Base-by-base conservation (phyloP, 1,140 invertebrate species). In the Diachasma alloeum region DNA sequence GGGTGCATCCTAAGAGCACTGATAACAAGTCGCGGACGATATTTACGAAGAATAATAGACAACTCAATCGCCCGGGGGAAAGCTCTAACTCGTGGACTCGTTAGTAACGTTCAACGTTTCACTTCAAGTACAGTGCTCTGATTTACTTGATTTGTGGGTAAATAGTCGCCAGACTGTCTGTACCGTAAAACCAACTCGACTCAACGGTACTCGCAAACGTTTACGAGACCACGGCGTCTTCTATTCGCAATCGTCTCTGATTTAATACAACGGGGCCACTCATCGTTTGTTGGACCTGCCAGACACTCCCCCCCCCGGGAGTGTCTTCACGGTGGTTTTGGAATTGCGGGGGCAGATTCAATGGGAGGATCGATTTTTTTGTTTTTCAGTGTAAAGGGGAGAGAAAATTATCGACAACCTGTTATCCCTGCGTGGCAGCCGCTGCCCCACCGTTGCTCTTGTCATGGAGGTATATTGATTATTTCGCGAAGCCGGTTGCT, bases 331-430 rank as follows among this genome's bases (percentile, higher is more conserved):
- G 31, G 31, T 31, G 31, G 6, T 31, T 42, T 42, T 42, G 10
- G 39, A 42, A 42, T 42, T 42, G 1, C 39, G 9, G 13, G 39
- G 39, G 39, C 9, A 10, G 9, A 13, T 42, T 15, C 48, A 3
- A 53, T 53, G n/a, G n/a, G n/a, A 17, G 2, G 1, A 53, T 53
- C n/a, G n/a, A 46, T n/a, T 46, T n/a, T 46, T 46, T 46, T n/a
- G n/a, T 46, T 46, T 11, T n/a, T 11, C 15, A 2, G 9, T 42
- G 39, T 42, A 42, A 42, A 63, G 24, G 19, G 19, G 22, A 26
- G 11, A 66, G 76, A 78, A 72, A 78, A 69, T 75, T 81, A 79
- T 78, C 83, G 84, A 85, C 85, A 88, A 88, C 86, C 84, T 87
- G 87, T 87, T 88, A 88, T 88, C 80, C 81, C 53, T 76, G 67